Conservation (phyloP, 2,113 vertebrate genomes). For the Ramphastos sulfuratus region DNA sequence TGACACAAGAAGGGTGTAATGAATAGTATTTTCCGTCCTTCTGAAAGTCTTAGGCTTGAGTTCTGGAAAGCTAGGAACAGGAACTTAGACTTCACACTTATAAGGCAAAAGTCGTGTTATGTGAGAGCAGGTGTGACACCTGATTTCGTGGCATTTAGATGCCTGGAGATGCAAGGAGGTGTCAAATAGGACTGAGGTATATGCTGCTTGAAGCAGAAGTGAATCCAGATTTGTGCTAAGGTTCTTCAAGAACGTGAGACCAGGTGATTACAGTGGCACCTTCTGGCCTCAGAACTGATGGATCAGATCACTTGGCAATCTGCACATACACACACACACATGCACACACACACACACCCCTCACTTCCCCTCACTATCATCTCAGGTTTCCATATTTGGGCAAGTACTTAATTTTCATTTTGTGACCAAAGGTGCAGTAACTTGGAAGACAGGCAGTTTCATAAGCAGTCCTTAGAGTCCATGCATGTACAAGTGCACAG, state of each 20-base stretch:
- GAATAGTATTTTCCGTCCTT: not conserved
- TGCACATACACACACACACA: not conserved
- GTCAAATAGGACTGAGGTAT: not conserved
- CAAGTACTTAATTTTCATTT: not conserved
- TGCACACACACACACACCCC: too few relatives aligned
- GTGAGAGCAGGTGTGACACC: not conserved
- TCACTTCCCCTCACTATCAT: not conserved
- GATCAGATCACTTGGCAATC: not conserved
- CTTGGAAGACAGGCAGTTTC: not conserved
- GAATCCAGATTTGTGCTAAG: not conserved
- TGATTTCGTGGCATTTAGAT: not conserved
- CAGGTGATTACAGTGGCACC: not conserved
- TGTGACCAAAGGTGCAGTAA: not conserved
- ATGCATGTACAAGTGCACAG: not conserved
- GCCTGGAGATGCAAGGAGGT: not conserved
- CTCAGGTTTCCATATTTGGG: not conserved
- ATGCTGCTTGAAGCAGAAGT: not conserved
- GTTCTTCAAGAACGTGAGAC: not conserved
- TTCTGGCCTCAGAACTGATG: not conserved
- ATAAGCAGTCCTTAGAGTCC: not conserved
- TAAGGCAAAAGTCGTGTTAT: not conserved
- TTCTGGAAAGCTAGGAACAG: not conserved
- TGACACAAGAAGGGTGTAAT: not conserved
- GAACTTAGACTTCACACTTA: not conserved
- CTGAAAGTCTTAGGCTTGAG: not conserved